Base-by-base conservation (phyloP, 2,888 invertebrate genomes). In the Epistrophella euchroma region DNA sequence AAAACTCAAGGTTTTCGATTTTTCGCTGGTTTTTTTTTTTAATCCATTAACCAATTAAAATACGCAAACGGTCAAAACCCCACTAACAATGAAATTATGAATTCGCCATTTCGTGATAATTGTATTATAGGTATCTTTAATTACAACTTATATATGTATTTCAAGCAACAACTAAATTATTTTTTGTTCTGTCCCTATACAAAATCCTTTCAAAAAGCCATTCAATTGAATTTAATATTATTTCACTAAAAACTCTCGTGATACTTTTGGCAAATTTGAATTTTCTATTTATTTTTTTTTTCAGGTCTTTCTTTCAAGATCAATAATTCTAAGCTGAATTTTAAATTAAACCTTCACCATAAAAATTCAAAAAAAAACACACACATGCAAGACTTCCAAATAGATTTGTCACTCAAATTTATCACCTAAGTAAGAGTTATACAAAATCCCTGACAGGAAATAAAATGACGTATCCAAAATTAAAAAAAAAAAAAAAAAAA, bases 341-440 rank as follows among this genome's bases (percentile, higher is more conserved):
- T n/a, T 15, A 50, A 55, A 17, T 47, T 13, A 25, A 28, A 47
- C 75, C 56, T n/a, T 60, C 35, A 15, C 17, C 15, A 17, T n/a
- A 45, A 28, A 47, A 28, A 25, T 4, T 6, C 4, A 25, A 2
- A 62, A 32, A 64, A n/a, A 62, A 25, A 13, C 28, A 28, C 17
- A 64, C 45, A 28, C 40, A 43, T 64, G 58, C 43, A 50, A 58
- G 45, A 47, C 78, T 64, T 66, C 47, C 11, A 72, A 86, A 82
- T 77, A 77, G 73, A 86, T 78, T 82, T 86, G 77, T 86, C 77
- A 86, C 70, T 82, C 71, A 71, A 78, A 86, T 77, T 86, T 78
- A 82, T 74, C 86, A 82, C 82, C 82, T 68, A 73, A 64, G 64
- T 40, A 71, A 52, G 62, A 81, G 15, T 47, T 35, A 66, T 35